Evolutionary conservation across 35 echinoderm and acorn worm genomes (phyloP), one percentile per base, ranked within the genome.

Genomic region (Acanthaster planci): DNA sequence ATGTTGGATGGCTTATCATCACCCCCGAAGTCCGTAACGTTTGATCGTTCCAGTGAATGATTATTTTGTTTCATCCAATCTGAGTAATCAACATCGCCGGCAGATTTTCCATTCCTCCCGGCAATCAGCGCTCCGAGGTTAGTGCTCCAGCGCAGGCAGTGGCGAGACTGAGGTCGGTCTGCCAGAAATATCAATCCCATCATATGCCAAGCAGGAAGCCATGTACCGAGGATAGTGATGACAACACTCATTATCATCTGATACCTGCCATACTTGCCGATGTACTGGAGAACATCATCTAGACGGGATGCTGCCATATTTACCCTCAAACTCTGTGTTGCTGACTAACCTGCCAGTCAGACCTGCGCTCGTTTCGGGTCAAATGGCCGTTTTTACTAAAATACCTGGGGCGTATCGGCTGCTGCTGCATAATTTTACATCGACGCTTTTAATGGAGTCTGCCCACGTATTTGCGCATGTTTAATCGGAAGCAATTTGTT

Each of bases 191-290:
- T 85, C 19, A 75, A 38, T 5, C 54, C 32, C 34, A 75, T 76
- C 40, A 67, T 42, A 8, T 67, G 83, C 18, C 58, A 40, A 2
- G 83, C 56, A 0, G 83, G 56, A 15, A 40, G 15, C 36, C 34
- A 16, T 19, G 82, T 60, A 1, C 52, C 56, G 9, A 60, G 17
- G 15, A 59, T 38, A 8, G 37, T 60, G 27, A 84, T 38, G 22
- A 84, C 38, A 17, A 84, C 22, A 17, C 51, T 55, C 22, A 39
- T 60, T 9, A 39, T 32, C 5, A 84, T 30, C 39, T 82, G 79
- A 51, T 82, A 82, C 10, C 42, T 8, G 26, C 79, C 79, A 22
- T 55, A 82, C 52, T 51, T 51, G 17, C 53, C 53, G 17, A 82
- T 29, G 35, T 22, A 50, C 16, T 55, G 17, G 18, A 82, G 53